Evolutionary conservation across 1,140 invertebrate genomes (phyloP), one percentile per base, ranked within the genome.

Genomic region (Triops longicaudatus): DNA sequence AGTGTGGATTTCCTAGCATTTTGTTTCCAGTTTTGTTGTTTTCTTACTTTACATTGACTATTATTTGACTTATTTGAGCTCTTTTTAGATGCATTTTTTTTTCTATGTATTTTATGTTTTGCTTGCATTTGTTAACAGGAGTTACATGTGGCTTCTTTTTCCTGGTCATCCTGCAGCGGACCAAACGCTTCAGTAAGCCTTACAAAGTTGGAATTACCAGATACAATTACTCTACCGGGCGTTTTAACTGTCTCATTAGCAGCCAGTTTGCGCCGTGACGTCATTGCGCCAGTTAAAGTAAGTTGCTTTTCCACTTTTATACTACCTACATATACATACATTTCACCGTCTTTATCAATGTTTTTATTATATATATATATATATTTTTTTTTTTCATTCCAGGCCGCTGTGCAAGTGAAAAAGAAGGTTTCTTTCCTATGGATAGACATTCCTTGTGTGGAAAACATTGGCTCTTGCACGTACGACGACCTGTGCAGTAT

Each of bases 401-500:
- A 77, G 76, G 72, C 73, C 10, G 37, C 28, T 17, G 76, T 77
- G 22, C 7, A 26, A 10, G 28, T 77, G 22, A 12, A 73, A 43
- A 77, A 77, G 31, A 77, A 77, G 37, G 27, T 77, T 6, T 26
- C 28, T 11, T 77, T 77, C 26, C 12, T 74, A 7, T 73, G 72
- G 76, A 26, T 77, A 44, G 72, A 77, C n/a, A 41, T 77, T 0
- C 76, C 76, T 5, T 77, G 76, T 28, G 17, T 77, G 0, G 72
- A 73, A 37, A 77, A 77, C 50, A 17, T 77, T n/a, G 76, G 76
- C 11, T 77, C 76, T n/a, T 77, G 76, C 43, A 26, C 72, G 14
- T 77, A 77, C 26, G 76, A 77, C 14, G 76, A 77, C 43, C 22
- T 77, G 26, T 77, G 76, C 42, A 26, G n/a, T n/a, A 43, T 73